These are phyloP conservation scores for Alviniconcha strummeri DNA, from an alignment of 2,888 invertebrate species.

Conservation along the genomic window DNA sequence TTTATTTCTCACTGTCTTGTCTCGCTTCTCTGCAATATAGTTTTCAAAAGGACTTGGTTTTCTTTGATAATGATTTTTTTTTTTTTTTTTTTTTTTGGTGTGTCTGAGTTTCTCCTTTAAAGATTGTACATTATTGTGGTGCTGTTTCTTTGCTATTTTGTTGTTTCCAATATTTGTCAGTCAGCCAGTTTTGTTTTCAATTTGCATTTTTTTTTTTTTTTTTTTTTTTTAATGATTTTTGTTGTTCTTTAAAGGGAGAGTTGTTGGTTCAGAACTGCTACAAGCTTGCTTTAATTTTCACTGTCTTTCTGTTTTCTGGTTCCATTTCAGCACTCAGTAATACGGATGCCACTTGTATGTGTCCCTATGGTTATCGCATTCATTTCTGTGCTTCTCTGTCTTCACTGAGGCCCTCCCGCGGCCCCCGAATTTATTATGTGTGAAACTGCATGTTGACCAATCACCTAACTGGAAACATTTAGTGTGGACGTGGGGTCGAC, in stretches of 20 bases:
- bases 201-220: constrained; percentile 6
- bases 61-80: background rate
- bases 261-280: background rate
- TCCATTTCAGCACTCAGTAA: constrained; percentile 37
- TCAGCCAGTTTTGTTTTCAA: background rate
- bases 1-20: background rate
- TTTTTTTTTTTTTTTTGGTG: background rate
- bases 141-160: too few species aligned
- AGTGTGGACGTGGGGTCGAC: too few species aligned
- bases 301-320: constrained; percentile 17
- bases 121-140: too few species aligned
- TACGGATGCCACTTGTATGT: constrained; percentile 35
- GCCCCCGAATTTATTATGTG: too few species aligned
- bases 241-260: background rate
- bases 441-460: too few species aligned
- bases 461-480: too few species aligned
- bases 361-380: constrained; percentile 7
- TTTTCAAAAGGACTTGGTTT: background rate
- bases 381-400: background rate
- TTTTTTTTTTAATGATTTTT: background rate
- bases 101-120: too few species aligned
- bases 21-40: background rate
- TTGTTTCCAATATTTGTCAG: too few species aligned
- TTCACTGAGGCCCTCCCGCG: background rate
- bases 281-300: constrained; percentile 28